phyloP scores from a whole-genome alignment of 1,140 invertebrate species.

The Dendroctonus ponderosae region DNA sequence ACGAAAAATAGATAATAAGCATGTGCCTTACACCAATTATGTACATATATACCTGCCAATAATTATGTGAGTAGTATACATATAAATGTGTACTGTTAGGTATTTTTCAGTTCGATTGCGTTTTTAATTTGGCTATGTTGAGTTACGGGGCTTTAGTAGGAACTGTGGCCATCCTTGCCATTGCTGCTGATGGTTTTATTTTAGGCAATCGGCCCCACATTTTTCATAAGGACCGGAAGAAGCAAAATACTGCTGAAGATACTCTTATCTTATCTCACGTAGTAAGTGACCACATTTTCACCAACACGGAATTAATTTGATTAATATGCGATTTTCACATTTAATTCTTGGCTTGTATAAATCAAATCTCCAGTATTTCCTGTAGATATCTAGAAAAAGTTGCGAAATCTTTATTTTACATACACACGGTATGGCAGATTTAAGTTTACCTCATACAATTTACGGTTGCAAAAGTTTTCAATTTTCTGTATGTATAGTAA shows the following conservation, averaged over 20 bases:
- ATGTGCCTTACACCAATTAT: conserved; percentile 7
- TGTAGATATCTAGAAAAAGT: too few species aligned
- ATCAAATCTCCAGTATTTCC: too few species aligned
- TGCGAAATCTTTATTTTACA: too few species aligned
- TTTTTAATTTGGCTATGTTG: conserved; percentile 10
- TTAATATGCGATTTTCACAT: too few species aligned
- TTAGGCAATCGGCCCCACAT: too few species aligned
- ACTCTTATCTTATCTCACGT: conserved; percentile 16
- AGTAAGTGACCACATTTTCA: conserved; percentile 4
- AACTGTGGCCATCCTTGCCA: not conserved
- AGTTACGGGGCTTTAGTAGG: conserved; percentile 12
- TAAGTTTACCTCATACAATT: too few species aligned
- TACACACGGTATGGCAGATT: too few species aligned
- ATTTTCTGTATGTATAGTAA: too few species aligned
- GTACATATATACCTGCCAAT: not conserved
- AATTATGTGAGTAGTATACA: not conserved
- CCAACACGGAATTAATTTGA: too few species aligned
- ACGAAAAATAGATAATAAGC: conserved; percentile 1
- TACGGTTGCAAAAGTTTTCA: too few species aligned
- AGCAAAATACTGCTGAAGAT: conserved; percentile 1
- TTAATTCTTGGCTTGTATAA: too few species aligned
- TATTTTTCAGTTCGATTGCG: not conserved
- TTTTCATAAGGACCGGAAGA: too few species aligned
- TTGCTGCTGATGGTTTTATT: conserved; percentile 3
- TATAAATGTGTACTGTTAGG: not conserved